phyloP scores from a whole-genome alignment of 2,113 vertebrate genomes.

The Serranochromis macrocephalus region DNA sequence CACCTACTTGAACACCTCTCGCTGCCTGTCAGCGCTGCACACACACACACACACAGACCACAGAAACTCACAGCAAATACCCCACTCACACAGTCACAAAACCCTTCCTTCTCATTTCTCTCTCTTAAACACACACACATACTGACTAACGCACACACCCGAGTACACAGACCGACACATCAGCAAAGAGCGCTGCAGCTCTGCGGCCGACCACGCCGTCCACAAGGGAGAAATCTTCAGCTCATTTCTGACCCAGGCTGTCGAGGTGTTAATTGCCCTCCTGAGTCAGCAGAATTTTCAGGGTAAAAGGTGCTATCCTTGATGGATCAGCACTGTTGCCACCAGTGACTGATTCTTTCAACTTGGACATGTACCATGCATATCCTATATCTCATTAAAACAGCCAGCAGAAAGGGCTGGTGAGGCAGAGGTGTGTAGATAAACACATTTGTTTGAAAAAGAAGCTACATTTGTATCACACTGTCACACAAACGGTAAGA shows the following conservation, averaged over 20 bases:
- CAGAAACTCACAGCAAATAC: not conserved
- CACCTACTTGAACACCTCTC: conserved; percentile 59
- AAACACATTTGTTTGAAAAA: not conserved
- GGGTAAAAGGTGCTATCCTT: conserved; percentile 86
- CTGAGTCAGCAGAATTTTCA: conserved; percentile 81
- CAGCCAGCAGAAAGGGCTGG: conserved; percentile 37
- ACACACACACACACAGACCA: not conserved
- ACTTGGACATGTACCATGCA: conserved; percentile 75
- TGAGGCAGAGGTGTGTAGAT: not conserved
- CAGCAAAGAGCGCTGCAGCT: conserved; percentile 55
- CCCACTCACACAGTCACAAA: conserved; percentile 14
- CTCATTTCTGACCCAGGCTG: conserved; percentile 77
- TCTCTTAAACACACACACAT: not conserved
- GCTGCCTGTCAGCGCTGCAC: conserved; percentile 51
- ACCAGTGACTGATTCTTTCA: conserved; percentile 80
- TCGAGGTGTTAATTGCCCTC: conserved; percentile 87
- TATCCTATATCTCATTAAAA: conserved; percentile 85
- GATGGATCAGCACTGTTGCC: conserved; percentile 87
- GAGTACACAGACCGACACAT: conserved; percentile 36
- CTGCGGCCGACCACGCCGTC: conserved; percentile 37
- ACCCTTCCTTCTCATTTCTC: not conserved
- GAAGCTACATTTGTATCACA: not conserved
- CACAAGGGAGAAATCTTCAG: conserved; percentile 78
- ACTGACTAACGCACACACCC: not conserved
- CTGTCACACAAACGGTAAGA: not conserved